Conservation (phyloP, 2,888 invertebrate species). For the Diabrotica balteata region DNA sequence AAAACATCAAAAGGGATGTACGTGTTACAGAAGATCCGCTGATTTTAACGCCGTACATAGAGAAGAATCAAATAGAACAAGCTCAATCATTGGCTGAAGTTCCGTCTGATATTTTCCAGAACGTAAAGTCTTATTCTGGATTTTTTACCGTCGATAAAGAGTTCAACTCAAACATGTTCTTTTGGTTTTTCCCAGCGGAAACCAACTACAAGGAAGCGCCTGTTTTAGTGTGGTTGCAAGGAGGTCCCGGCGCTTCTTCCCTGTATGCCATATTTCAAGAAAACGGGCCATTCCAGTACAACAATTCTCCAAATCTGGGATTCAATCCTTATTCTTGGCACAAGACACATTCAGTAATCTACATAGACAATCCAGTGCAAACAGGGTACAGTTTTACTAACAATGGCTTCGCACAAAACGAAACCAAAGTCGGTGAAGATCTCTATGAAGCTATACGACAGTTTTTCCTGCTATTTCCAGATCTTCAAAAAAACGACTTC, state of each 20-base stretch:
- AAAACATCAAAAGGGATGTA: not conserved
- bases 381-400: constrained; percentile 87
- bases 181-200: constrained; percentile 85
- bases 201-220: constrained; percentile 65
- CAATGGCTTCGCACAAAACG: constrained; percentile 77
- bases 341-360: constrained; percentile 65
- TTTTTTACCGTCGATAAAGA: constrained; percentile 80
- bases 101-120: constrained; percentile 57
- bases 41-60: constrained; percentile 74
- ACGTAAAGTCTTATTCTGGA: constrained; percentile 73
- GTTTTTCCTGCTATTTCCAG: constrained; percentile 82
- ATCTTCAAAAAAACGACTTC: constrained; percentile 74
- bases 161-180: constrained; percentile 81
- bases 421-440: constrained; percentile 79
- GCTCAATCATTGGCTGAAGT: constrained; percentile 65
- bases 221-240: constrained; percentile 81
- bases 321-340: constrained; percentile 65
- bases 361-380: constrained; percentile 90
- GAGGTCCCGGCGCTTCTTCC: constrained; percentile 81
- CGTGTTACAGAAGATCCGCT: constrained; percentile 64
- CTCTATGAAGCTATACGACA: constrained; percentile 77
- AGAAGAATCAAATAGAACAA: constrained; percentile 69
- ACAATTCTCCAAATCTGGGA: constrained; percentile 48
- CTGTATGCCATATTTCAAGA: constrained; percentile 80
- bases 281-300: constrained; percentile 72